Evolutionary conservation across 2,888 invertebrate genomes (phyloP), one percentile per base, ranked within the genome.

Genomic region (Nephrotoma appendiculata): DNA sequence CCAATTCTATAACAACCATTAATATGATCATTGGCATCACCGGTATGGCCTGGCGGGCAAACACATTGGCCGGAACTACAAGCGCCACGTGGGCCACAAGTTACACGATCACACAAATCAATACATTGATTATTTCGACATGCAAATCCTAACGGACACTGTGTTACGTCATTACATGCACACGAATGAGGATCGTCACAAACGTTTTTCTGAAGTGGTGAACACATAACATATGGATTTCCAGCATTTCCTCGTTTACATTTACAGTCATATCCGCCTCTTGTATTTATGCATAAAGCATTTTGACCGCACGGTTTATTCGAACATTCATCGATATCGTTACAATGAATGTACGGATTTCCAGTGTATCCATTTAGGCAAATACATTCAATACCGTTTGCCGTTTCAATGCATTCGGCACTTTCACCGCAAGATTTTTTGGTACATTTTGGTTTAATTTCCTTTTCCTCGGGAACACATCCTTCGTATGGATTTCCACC

Each of bases 251-350:
- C 95, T 88, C 96, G 95, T 90, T 96, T 95, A 90, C 98, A 98
- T 71, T 96, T 94, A 90, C 98, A 98, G 90, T 97, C 97, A 90
- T 95, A 98, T 89, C 96, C 95, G 86, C 98, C 98, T 12, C 95
- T 94, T 0, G 96, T 96, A 90, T 98, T 98, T 88, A 98, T 95
- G 90, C 98, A 98, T 83, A 95, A 95, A 0, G 98, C 97, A 90
- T 97, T 96, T 89, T 94, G 93, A 6, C 96, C 97, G 89, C 97
- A 97, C 0, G 96, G 96, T 89, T 95, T 95, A 88, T 94, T 94
- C 87, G 92, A 93, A 90, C 97, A 97, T 92, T 97, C 97, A 89
- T 97, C 95, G 86, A 97, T 94, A 90, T 97, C 97, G 89, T 94
- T 94, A 90, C 98, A 98, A 88, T 94, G 94, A 87, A 97, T 94